A percentile compares a stretch with the other conserved stretches of the same genome.
phyloP scores from a whole-genome alignment of 2,797 vertebrate genomes.

The Amazonetta brasiliensis region DNA sequence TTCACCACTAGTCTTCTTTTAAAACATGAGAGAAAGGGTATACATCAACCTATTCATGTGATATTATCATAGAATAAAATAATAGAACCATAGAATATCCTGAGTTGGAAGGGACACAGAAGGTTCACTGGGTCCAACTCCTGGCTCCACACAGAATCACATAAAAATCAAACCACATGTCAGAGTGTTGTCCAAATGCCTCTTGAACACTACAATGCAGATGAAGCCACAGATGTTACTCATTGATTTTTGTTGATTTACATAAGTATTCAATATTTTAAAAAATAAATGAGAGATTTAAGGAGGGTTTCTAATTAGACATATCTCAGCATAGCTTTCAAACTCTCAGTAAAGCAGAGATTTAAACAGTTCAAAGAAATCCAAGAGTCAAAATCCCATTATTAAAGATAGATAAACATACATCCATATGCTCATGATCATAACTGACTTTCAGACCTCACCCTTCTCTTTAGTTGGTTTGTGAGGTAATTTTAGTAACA shows the following conservation, averaged over 20 bases:
- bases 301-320: not conserved
- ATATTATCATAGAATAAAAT: not conserved
- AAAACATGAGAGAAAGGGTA: not conserved
- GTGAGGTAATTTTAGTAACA: not conserved
- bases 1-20: not conserved
- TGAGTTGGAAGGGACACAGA: not conserved
- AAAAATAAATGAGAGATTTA: not conserved
- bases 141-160: not conserved
- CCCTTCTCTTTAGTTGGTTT: not conserved
- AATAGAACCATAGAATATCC: not conserved
- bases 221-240: not conserved
- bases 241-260: not conserved
- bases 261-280: rapidly evolving
- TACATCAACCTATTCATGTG: not conserved
- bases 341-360: not conserved
- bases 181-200: not conserved
- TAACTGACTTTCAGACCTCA: not conserved
- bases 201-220: rapidly evolving
- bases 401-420: rapidly evolving
- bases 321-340: not conserved
- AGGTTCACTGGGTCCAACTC: too few species aligned
- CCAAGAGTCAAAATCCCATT: not conserved
- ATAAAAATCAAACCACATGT: not conserved
- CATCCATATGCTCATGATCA: rapidly evolving
- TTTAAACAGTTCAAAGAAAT: not conserved